Base-by-base conservation (phyloP, 2,797 vertebrate genomes). In the Acanthurus tractus region DNA sequence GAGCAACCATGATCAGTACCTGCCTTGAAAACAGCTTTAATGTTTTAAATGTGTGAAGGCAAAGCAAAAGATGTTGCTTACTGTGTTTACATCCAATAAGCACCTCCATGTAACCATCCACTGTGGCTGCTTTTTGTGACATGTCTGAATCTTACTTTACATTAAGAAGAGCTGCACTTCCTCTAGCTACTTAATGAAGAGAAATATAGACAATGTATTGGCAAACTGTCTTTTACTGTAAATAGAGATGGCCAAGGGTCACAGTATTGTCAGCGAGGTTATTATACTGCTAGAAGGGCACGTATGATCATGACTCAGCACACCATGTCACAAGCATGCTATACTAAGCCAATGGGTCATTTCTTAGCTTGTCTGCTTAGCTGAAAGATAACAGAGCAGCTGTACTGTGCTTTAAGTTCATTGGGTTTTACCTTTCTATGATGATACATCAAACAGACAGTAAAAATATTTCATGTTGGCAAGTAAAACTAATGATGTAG, bases 1-100 rank as follows among this genome's bases (percentile, higher is more conserved):
- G 20, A 61, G 57, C 63, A 81, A 68, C 59, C 45, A 56, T 62
- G n/a, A 57, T 63, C 17, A 0, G 0, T 67, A 34, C 12, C 25
- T 54, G 67, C 55, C 42, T 23, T 29, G 63, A 17, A 50, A 36
- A 44, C 50, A 78, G 12, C 40, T 3, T 44, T 6, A 56, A 40
- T 70, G 36, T 56, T 83, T 67, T 70, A 25, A 18, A 63, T 40
- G 29, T 0, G 1, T 22, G 53, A 36, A 38, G 46, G 34, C 25
- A 64, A 23, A 36, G 22, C 13, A 2, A 8, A 67, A 63, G 3
- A 10, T 22, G 14, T 25, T 69, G 12, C 36, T 63, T 22, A 42
- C 20, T 55, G 54, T 59, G 34, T 61, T 57, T 3, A 10, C 1
- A 13, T 42, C 29, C 44, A 58, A 8, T 46, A 29, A 20, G 42